Conservation (phyloP, 1,140 invertebrate genomes). For the Lasioglossum baleicum region DNA sequence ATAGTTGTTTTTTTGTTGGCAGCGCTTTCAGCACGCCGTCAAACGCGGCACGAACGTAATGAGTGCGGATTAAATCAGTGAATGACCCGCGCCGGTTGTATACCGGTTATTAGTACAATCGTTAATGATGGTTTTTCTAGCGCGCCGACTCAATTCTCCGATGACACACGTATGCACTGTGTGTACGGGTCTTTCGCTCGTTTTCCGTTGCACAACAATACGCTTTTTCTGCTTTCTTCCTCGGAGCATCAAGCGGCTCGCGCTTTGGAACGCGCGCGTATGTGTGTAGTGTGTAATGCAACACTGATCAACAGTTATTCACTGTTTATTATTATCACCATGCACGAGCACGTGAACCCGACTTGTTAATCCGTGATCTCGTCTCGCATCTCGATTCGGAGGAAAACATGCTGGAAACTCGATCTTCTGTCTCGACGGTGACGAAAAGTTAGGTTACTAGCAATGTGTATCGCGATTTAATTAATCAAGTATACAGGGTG, state of each 20-base stretch:
- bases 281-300: conserved; percentile 22
- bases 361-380: conserved; percentile 1
- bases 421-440: neutral
- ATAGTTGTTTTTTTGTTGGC: neutral
- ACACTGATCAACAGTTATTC: conserved; percentile 28
- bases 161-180: no score
- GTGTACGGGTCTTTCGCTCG: no score
- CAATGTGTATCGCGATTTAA: no score
- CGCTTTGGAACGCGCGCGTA: neutral
- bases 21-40: neutral
- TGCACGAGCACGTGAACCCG: conserved; percentile 28
- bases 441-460: no score
- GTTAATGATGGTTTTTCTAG: neutral
- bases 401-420: neutral
- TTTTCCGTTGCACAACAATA: conserved; percentile 11
- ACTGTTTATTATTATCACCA: conserved; percentile 49
- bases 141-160: no score
- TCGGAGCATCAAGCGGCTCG: neutral
- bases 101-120: no score
- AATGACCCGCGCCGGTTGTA: no score
- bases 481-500: no score
- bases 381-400: neutral
- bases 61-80: neutral
- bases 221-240: conserved; percentile 1
- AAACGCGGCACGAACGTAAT: neutral